These are phyloP conservation scores for Fundulus diaphanus DNA, from an alignment of 2,797 vertebrate species.

Conservation along the genomic window DNA sequence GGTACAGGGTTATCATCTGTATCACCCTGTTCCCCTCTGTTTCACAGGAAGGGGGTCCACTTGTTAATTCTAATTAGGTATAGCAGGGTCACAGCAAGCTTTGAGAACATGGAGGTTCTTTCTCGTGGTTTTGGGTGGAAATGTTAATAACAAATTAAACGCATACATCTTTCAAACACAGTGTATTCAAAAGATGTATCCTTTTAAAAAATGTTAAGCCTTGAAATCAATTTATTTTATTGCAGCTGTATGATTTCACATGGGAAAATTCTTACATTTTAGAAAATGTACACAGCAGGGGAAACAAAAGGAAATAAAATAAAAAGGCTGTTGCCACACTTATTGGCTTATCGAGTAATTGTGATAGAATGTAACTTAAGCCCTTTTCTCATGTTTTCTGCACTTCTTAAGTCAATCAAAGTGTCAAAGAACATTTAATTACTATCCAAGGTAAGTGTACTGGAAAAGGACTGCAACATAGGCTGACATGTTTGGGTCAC, in stretches of 20 bases:
- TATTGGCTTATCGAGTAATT: neutral
- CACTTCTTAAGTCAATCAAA: neutral
- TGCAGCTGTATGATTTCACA: neutral
- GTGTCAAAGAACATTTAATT: neutral
- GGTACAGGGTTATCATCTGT: constrained; percentile 62
- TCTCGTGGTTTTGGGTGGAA: constrained; percentile 20
- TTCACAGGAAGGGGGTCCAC: constrained; percentile 28
- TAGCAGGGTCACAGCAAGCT: constrained; percentile 21
- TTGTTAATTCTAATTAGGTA: constrained; percentile 31
- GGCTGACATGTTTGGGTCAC: too few relatives aligned
- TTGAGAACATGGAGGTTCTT: constrained; percentile 31
- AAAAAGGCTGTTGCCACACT: neutral
- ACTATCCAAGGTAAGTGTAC: too few relatives aligned
- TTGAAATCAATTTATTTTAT: too few relatives aligned
- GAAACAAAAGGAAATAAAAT: neutral
- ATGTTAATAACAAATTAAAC: constrained; percentile 16
- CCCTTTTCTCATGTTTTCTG: neutral
- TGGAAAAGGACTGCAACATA: too few relatives aligned
- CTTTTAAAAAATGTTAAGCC: too few relatives aligned
- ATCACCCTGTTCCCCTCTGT: constrained; percentile 31
- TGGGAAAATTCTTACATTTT: neutral
- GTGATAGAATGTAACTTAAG: neutral
- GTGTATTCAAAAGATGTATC: too few relatives aligned
- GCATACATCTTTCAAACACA: constrained; percentile 36
- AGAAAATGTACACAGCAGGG: neutral